Evolutionary conservation across 2,888 invertebrate genomes (phyloP).

Genomic region (Diaperis boleti): DNA sequence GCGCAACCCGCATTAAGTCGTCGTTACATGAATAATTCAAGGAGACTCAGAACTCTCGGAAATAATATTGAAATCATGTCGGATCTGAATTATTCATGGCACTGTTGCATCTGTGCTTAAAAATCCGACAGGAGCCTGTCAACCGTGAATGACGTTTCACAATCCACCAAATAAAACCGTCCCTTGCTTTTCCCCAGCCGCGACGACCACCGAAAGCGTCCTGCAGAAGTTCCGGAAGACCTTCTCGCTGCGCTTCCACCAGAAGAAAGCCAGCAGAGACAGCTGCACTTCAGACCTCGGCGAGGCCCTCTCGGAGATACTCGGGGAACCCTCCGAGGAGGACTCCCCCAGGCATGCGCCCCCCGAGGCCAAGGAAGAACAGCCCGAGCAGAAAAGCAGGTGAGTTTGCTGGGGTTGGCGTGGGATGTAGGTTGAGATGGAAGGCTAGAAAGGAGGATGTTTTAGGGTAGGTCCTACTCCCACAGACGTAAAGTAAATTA

Average conservation of each 20-base stretch:
- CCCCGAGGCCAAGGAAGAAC: constrained; percentile 55
- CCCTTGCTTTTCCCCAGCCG: no score
- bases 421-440: no score
- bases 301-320: constrained; percentile 59
- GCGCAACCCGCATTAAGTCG: no score
- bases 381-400: constrained; percentile 63
- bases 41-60: background rate
- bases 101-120: background rate
- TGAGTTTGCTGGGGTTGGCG: constrained; percentile 46
- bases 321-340: constrained; percentile 61
- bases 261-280: constrained; percentile 68
- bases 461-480: no score
- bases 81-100: background rate
- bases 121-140: background rate
- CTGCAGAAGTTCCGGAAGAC: constrained; percentile 80
- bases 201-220: constrained; percentile 72
- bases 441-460: no score
- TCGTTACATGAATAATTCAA: background rate
- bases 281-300: constrained; percentile 63
- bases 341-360: constrained; percentile 61
- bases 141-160: background rate
- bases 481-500: no score
- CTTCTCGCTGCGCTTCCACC: constrained; percentile 73
- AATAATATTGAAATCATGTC: background rate
- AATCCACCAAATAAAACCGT: no score